Percentiles rank a stretch among this genome's conserved stretches.
phyloP scores from a whole-genome alignment of 2,888 invertebrate species.

The Gymnoscelis rufifasciata region DNA sequence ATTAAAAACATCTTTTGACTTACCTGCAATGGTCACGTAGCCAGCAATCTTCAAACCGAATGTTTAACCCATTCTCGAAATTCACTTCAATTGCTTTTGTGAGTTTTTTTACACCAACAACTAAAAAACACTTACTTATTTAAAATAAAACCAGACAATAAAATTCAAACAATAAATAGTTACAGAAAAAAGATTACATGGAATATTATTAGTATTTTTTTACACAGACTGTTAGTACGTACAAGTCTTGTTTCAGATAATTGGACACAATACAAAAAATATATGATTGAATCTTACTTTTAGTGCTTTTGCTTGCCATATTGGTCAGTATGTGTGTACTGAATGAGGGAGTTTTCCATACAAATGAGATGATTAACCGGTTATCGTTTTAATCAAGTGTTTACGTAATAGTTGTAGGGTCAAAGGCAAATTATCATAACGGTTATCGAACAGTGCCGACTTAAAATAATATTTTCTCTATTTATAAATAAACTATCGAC shows the following conservation, averaged over 20 bases:
- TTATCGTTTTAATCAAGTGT: background rate
- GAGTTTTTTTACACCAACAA: conserved; percentile 27
- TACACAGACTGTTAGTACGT: too few relatives aligned
- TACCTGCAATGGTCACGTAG: conserved; percentile 81
- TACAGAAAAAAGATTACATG: too few relatives aligned
- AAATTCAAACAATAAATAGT: too few relatives aligned
- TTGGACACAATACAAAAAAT: too few relatives aligned
- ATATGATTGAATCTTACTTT: conserved; percentile 14
- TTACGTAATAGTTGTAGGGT: conserved; percentile 7
- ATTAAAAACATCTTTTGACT: too few relatives aligned
- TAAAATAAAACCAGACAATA: background rate
- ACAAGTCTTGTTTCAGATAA: too few relatives aligned
- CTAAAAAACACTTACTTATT: conserved; percentile 9
- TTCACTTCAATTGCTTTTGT: conserved; percentile 40
- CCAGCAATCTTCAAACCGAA: conserved; percentile 72
- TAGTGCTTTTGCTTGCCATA: background rate
- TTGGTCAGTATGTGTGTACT: background rate
- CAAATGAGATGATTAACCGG: background rate
- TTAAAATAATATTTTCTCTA: too few relatives aligned
- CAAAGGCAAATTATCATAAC: background rate
- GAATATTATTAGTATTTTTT: too few relatives aligned
- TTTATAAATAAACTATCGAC: too few relatives aligned
- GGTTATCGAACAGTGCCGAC: background rate
- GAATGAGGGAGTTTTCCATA: background rate
- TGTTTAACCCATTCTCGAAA: conserved; percentile 42